These are phyloP conservation scores for Tetrax tetrax DNA, from an alignment of 2,113 vertebrate genomes.

Conservation along the genomic window DNA sequence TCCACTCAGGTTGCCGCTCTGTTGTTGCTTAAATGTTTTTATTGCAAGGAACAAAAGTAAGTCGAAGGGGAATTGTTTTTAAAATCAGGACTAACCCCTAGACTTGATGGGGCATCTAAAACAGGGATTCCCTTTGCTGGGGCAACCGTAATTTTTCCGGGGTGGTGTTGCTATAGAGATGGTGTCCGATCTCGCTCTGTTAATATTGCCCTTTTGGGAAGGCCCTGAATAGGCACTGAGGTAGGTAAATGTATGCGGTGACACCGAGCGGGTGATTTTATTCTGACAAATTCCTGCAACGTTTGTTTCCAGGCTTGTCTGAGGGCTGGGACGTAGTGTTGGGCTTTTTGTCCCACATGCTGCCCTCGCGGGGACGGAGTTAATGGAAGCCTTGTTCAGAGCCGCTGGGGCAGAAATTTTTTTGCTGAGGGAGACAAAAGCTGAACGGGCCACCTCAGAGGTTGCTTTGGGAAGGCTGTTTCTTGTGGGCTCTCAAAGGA, in stretches of 20 bases:
- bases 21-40: conserved; percentile 72
- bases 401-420: conserved; percentile 91
- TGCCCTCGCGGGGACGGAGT: conserved; percentile 88
- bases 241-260: conserved; percentile 99
- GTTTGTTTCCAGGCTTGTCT: conserved; percentile 98
- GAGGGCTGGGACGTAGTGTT: conserved; percentile 90
- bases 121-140: conserved; percentile 62
- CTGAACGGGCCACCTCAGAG: conserved; percentile 82
- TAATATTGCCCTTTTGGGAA: conserved; percentile 78
- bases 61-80: not conserved
- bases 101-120: not conserved
- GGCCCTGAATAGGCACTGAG: conserved; percentile 89
- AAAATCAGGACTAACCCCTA: not conserved
- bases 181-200: conserved; percentile 80
- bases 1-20: conserved; percentile 48
- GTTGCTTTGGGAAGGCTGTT: conserved; percentile 78
- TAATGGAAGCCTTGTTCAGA: conserved; percentile 96
- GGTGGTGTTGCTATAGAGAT: conserved; percentile 87
- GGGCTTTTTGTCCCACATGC: conserved; percentile 89
- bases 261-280: conserved; percentile 98
- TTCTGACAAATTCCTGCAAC: conserved; percentile 91
- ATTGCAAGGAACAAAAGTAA: conserved; percentile 55
- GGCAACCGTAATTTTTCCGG: conserved; percentile 71
- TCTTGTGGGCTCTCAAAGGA: conserved; percentile 82
- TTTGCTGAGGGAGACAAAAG: conserved; percentile 87